phyloP scores from a whole-genome alignment of 2,797 vertebrate species.

The Etheostoma perlongum region DNA sequence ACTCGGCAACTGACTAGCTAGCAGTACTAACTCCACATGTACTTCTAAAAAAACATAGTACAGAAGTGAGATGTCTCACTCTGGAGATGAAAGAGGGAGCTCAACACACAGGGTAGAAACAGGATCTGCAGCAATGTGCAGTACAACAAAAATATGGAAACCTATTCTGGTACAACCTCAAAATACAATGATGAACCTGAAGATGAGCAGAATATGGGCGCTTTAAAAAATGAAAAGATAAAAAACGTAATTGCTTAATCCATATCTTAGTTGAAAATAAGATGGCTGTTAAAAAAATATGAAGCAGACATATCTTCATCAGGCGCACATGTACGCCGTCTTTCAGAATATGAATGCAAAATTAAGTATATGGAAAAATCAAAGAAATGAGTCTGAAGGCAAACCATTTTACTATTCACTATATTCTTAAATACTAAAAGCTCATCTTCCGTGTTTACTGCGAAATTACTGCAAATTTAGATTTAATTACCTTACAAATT shows the following conservation, averaged over 20 bases:
- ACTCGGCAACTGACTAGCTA: too few species aligned
- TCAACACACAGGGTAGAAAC: too few species aligned
- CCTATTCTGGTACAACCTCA: too few species aligned
- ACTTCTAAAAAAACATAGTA: too few species aligned
- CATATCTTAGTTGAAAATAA: slow-evolving; percentile 7
- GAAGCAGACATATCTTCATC: not conserved
- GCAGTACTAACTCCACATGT: too few species aligned
- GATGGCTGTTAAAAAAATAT: not conserved
- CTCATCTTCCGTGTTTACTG: not conserved
- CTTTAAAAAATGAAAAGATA: not conserved
- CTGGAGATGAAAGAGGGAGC: too few species aligned
- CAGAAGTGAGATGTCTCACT: too few species aligned
- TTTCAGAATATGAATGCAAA: not conserved
- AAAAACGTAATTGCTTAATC: slow-evolving; percentile 1
- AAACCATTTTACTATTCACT: not conserved
- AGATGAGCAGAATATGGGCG: too few species aligned
- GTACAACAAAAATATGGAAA: too few species aligned
- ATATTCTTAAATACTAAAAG: not conserved
- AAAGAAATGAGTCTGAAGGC: not conserved
- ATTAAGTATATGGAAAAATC: not conserved
- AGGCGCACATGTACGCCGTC: not conserved
- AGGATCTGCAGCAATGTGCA: too few species aligned
- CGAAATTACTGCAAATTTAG: not conserved
- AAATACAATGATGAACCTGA: too few species aligned
- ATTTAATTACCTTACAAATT: slow-evolving; percentile 18